Evolutionary conservation across 2,113 vertebrate genomes (phyloP), one percentile per base, ranked within the genome.

Genomic region (Tamias sibiricus): DNA sequence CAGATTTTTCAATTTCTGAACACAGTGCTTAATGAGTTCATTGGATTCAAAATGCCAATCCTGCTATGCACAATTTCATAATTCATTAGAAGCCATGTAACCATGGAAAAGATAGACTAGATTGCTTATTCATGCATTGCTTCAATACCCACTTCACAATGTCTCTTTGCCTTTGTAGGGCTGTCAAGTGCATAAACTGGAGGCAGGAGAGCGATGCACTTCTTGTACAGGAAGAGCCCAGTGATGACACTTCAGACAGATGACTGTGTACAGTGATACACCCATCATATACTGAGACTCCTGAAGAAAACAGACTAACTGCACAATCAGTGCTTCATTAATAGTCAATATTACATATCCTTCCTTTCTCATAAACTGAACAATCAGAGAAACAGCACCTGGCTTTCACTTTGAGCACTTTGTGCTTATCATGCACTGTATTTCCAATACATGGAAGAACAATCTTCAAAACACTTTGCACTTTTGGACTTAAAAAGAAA

Each of bases 211-310:
- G 98, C 96, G 97, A 97, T 68, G 91, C 92, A 47, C 76, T 97
- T 59, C 98, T 98, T 14, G 74, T 96, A 75, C 97, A 98, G 42
- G 98, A 98, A 89, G 98, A 98, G 26, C 94, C 97, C 62, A 96
- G 89, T 72, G 97, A 98, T 79, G 98, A 98, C 19, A 94, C 97
- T 0, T 0, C 13, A 28, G 97, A 98, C 8, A 87, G 96, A 62
- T 98, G 95, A 99, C 10, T 9, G 11, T 32, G 26, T 35, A n/a
- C 87, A 17, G 40, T 4, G 44, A 24, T 14, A 24, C n/a, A 14
- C 85, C 40, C 1, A 13, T 17, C 77, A 32, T 32, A 3, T 0
- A 2, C 26, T 20, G 13, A n/a, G 68, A 81, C 75, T 72, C 85
- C 42, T 32, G 57, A 86, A 68, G 72, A 54, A 6, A 7, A 0